Evolutionary conservation across 2,797 vertebrate species (phyloP), one percentile per base, ranked within the genome.

Genomic region (Bovichtus diacanthus): DNA sequence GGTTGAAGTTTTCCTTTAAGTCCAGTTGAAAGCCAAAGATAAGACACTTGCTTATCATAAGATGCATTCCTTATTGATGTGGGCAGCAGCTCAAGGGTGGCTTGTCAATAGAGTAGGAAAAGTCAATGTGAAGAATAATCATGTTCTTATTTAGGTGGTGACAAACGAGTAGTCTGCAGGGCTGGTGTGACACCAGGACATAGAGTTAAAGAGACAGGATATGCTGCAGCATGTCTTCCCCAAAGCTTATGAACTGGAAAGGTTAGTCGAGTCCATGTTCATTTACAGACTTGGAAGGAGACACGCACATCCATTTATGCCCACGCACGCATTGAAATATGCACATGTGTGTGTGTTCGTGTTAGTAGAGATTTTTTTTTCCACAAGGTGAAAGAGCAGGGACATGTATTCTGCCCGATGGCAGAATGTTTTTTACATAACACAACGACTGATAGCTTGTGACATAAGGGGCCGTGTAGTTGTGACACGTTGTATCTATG

Each of bases 351-450:
- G 56, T 50, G 60, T 47, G 55, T 59, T 53, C 66, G 55, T 7
- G 21, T 61, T 25, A 67, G 65, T 50, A 34, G 31, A 31, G 31
- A 34, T 31, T 43, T 12, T 27, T 3, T 63, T 63, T 65, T 46
- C 6, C 19, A 27, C 36, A 74, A 70, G 71, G 71, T 74, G 55
- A 78, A 70, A 66, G 66, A 71, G 61, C 36, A 60, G 69, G 54
- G 60, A 82, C 68, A 82, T 80, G 27, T 54, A 54, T 39, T 70
- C 43, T 76, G 60, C 78, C 84, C 31, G 64, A 78, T 62, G 74
- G 74, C 82, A 38, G 81, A 89, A 80, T 55, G 70, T 21, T 82
- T n/a, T 88, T 90, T 82, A 85, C 58, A 70, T 82, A 87, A 82
- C 61, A 54, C 83, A 78, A 82, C 1, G 47, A 36, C 29, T 81